Evolutionary conservation across 2,113 vertebrate genomes (phyloP).

Genomic region (Engraulis encrasicolus): DNA sequence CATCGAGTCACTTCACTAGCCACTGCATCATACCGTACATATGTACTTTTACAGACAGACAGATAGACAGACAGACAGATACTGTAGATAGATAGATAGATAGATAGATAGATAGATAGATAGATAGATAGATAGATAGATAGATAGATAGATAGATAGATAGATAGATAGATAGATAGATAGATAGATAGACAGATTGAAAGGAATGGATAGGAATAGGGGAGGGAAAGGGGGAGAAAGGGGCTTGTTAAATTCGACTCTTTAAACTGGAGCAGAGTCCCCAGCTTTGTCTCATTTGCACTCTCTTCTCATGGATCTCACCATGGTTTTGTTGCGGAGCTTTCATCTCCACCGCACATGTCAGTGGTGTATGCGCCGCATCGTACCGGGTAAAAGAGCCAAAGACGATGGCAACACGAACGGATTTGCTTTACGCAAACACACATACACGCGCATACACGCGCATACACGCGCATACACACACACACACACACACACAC

Average conservation of each 20-base stretch:
- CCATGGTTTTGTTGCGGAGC: slow-evolving; percentile 19
- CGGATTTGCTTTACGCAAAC: slow-evolving; percentile 9
- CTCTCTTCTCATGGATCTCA: slow-evolving; percentile 32
- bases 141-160: too few relatives aligned
- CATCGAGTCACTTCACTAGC: too few relatives aligned
- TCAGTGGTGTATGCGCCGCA: slow-evolving; percentile 15
- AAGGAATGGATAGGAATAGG: not conserved
- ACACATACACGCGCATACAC: not conserved
- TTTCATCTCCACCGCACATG: slow-evolving; percentile 23
- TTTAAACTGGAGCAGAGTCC: slow-evolving; percentile 31
- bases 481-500: not conserved
- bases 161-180: slow-evolving; percentile 4
- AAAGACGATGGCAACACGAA: slow-evolving; percentile 40
- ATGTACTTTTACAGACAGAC: too few relatives aligned
- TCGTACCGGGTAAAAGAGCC: slow-evolving; percentile 29
- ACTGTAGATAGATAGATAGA: too few relatives aligned
- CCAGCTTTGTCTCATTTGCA: slow-evolving; percentile 39
- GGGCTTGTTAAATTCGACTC: slow-evolving; percentile 27
- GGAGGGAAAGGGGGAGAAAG: slow-evolving; percentile 14
- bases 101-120: too few relatives aligned
- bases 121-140: too few relatives aligned
- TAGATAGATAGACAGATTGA: not conserved
- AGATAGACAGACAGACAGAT: too few relatives aligned
- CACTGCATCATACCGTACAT: too few relatives aligned
- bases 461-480: not conserved